Conservation (phyloP, 2,113 vertebrate genomes). For the Myrmophylax atrothorax region DNA sequence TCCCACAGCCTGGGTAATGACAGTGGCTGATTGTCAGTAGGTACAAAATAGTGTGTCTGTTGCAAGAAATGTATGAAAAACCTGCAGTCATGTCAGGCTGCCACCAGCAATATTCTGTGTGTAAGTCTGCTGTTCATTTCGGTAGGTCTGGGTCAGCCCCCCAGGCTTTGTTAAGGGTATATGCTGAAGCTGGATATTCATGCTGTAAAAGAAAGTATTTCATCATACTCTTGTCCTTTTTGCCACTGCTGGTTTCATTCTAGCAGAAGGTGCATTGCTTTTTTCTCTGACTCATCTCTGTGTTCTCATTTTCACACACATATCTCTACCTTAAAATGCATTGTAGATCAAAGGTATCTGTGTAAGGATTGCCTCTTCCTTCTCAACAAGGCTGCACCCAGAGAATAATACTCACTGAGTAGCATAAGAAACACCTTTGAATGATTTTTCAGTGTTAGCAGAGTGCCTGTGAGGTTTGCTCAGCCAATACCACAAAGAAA, state of each 20-base stretch:
- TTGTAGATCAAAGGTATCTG: background rate
- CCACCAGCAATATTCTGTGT: background rate
- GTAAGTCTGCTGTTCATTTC: background rate
- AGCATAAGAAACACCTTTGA: background rate
- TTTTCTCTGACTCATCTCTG: background rate
- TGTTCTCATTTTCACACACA: background rate
- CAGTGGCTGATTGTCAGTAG: background rate
- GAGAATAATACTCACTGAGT: background rate
- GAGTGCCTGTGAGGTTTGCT: background rate
- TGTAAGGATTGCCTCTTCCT: background rate
- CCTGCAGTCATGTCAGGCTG: background rate
- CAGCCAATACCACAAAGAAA: slow-evolving; percentile 21
- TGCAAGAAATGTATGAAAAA: background rate
- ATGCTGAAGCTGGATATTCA: background rate
- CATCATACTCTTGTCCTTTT: background rate
- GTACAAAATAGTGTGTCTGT: background rate
- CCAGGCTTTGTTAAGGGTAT: background rate
- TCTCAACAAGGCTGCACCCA: background rate
- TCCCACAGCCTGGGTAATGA: background rate
- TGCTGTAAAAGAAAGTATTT: background rate
- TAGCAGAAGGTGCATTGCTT: background rate
- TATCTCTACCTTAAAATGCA: background rate
- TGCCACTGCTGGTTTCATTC: background rate
- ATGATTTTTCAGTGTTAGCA: slow-evolving; percentile 26
- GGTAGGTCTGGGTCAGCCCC: background rate